These are phyloP conservation scores for Pristionchus mayeri DNA, from an alignment of 2,888 invertebrate genomes.

Conservation along the genomic window DNA sequence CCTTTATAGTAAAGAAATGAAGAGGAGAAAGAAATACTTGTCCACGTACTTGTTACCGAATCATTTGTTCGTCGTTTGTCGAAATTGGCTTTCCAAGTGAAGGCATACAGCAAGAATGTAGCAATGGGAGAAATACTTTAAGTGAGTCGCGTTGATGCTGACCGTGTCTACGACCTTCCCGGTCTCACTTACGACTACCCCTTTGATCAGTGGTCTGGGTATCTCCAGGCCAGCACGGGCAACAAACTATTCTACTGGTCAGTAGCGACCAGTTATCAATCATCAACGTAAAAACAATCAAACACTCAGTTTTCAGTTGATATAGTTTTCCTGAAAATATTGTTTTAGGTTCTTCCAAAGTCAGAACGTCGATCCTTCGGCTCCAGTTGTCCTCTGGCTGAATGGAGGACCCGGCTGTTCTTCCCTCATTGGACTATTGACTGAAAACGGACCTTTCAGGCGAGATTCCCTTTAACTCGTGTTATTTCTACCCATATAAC, in stretches of 20 bases:
- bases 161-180: conserved; percentile 61
- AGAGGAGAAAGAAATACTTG: too few relatives aligned
- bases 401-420: conserved; percentile 77
- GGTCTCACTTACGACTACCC: conserved; percentile 67
- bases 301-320: too few relatives aligned
- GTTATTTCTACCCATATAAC: too few relatives aligned
- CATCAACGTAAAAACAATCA: too few relatives aligned
- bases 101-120: too few relatives aligned
- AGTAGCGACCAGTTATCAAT: too few relatives aligned
- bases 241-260: conserved; percentile 77
- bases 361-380: conserved; percentile 54
- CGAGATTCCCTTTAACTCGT: not conserved
- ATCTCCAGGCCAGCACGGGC: conserved; percentile 65
- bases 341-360: conserved; percentile 78
- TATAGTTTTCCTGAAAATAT: too few relatives aligned
- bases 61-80: too few relatives aligned
- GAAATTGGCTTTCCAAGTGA: too few relatives aligned
- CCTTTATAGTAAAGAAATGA: too few relatives aligned
- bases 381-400: conserved; percentile 77
- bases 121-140: too few relatives aligned
- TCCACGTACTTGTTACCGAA: too few relatives aligned
- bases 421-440: conserved; percentile 48
- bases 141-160: conserved; percentile 16
- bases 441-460: not conserved
- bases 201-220: conserved; percentile 79